These are phyloP conservation scores for Perizoma affinitatum DNA, from an alignment of 2,888 invertebrate genomes.

Conservation along the genomic window DNA sequence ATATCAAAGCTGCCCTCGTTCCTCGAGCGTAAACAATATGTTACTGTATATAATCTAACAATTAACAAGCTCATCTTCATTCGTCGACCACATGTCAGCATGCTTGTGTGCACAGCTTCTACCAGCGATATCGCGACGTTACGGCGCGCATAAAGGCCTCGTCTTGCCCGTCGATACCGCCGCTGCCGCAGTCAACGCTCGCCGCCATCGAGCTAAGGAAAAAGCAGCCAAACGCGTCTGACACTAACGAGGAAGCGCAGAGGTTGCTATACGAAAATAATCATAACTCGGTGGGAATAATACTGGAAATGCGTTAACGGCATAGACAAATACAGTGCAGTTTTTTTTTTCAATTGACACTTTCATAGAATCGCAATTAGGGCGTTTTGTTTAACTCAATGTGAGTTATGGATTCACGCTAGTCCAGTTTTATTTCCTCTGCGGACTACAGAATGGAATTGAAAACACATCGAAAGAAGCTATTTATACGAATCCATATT, in stretches of 20 bases:
- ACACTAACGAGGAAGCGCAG: conserved; percentile 73
- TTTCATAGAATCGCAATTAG: too few species aligned
- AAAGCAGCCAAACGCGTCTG: conserved; percentile 65
- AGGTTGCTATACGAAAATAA: conserved; percentile 65
- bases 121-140: conserved; percentile 94
- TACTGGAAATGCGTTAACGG: conserved; percentile 10
- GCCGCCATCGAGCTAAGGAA: conserved; percentile 60
- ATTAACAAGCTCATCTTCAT: conserved; percentile 22
- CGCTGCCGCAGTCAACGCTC: conserved; percentile 77
- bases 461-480: not conserved
- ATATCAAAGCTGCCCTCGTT: conserved; percentile 1
- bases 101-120: conserved; percentile 88
- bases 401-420: not conserved
- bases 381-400: too few species aligned
- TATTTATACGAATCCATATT: conserved; percentile 7
- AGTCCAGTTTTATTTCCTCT: conserved; percentile 16
- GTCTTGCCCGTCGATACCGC: conserved; percentile 90
- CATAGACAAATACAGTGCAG: too few species aligned
- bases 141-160: conserved; percentile 95
- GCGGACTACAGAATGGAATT: conserved; percentile 5
- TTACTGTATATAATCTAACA: conserved; percentile 11
- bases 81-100: conserved; percentile 35
- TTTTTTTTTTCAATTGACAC: too few species aligned
- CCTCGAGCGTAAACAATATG: not conserved
- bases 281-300: conserved; percentile 7